Evolutionary conservation across 2,797 vertebrate genomes (phyloP).

Genomic region (Tokudaia muenninki): DNA sequence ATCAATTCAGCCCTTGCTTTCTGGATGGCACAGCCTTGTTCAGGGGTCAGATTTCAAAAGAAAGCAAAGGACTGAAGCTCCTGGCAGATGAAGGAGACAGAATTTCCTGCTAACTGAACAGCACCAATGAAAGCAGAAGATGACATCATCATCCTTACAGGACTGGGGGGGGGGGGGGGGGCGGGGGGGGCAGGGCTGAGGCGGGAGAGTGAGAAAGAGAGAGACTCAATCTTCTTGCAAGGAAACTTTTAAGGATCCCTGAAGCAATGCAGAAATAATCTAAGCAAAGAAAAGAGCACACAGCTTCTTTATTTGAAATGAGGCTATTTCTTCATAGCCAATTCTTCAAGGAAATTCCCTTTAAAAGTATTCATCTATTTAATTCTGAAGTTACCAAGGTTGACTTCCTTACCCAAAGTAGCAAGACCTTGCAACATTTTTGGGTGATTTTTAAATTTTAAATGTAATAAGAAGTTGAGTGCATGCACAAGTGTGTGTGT

Average conservation of each 20-base stretch:
- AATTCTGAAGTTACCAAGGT: background rate
- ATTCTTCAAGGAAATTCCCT: slow-evolving; percentile 48
- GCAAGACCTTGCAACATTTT: slow-evolving; percentile 2
- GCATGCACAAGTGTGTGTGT: background rate
- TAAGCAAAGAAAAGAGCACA: slow-evolving; percentile 32
- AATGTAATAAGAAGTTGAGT: background rate
- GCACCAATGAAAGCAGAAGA: slow-evolving; percentile 48
- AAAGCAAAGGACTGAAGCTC: slow-evolving; percentile 74
- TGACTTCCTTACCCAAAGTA: slow-evolving; percentile 27
- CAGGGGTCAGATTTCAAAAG: slow-evolving; percentile 81
- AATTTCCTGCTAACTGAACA: slow-evolving; percentile 73
- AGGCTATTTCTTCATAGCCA: slow-evolving; percentile 2
- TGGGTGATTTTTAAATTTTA: slow-evolving; percentile 23
- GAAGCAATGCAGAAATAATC: slow-evolving; percentile 45
- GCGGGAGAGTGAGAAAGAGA: background rate
- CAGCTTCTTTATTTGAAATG: slow-evolving; percentile 36
- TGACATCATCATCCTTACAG: slow-evolving; percentile 50
- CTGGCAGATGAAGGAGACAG: slow-evolving; percentile 71
- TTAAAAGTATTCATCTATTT: background rate
- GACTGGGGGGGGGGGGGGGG: background rate
- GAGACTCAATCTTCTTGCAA: background rate
- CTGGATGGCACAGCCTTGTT: slow-evolving; percentile 68
- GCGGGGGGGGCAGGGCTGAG: background rate
- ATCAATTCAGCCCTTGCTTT: slow-evolving; percentile 82
- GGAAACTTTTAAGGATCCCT: slow-evolving; percentile 61